phyloP scores from a whole-genome alignment of 1,140 invertebrate genomes.

The Neodiprion lecontei region DNA sequence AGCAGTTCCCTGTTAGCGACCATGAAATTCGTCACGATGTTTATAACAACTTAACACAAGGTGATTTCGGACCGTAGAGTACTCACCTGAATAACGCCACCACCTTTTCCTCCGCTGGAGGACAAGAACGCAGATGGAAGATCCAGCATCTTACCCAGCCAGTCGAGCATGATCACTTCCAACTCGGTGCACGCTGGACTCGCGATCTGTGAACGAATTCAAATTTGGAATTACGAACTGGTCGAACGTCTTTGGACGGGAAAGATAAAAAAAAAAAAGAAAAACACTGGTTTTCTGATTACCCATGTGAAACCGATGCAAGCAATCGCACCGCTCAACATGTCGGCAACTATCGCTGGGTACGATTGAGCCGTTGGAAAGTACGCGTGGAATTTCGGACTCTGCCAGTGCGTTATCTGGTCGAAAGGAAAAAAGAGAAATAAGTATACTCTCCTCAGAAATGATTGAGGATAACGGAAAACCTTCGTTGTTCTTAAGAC shows the following conservation, averaged over 20 bases:
- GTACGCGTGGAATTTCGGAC: conserved; percentile 97
- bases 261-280: conserved; percentile 29
- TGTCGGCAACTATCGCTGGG: conserved; percentile 92
- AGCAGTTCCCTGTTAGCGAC: conserved; percentile 73
- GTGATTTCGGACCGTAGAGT: background rate
- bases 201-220: conserved; percentile 72
- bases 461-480: background rate
- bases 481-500: background rate
- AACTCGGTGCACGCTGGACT: conserved; percentile 97
- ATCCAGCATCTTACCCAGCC: conserved; percentile 94
- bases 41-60: background rate
- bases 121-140: conserved; percentile 89
- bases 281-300: conserved; percentile 33
- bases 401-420: conserved; percentile 96
- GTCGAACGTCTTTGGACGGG: conserved; percentile 16
- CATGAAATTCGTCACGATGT: background rate
- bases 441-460: background rate
- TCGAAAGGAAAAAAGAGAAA: conserved; percentile 26
- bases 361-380: conserved; percentile 97
- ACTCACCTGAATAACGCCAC: conserved; percentile 86
- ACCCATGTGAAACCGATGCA: conserved; percentile 91
- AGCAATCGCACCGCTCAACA: conserved; percentile 92
- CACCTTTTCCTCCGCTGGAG: conserved; percentile 80
- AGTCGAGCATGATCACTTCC: conserved; percentile 97
- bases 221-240: conserved; percentile 10